Base-by-base conservation (phyloP, 2,113 vertebrate species). In the Indicator maculatus region DNA sequence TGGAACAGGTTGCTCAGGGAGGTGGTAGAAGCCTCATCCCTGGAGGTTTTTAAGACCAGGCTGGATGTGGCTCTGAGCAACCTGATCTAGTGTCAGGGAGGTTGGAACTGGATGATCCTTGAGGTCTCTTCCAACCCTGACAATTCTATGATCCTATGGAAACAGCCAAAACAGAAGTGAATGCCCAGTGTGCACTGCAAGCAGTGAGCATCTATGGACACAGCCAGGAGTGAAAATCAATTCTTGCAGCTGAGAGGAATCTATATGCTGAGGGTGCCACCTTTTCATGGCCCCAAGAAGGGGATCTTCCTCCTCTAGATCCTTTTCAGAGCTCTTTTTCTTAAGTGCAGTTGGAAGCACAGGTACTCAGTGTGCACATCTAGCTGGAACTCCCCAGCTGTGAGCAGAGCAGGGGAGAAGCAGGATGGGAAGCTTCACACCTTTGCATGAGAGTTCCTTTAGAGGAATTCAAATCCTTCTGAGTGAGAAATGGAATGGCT, bases 131-230 rank as follows among this genome's bases (percentile, higher is more conserved):
- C 41, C 41, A 44, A 44, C 41, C 41, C 41, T 44, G 16, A 44
- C 41, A 44, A 16, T 44, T 44, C 41, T 44, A 41, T 41, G 41
- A 41, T 13, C 15, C 41, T 41, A 44, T 44, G 36, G 36, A 36
- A 79, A 11, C 0, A 59, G 30, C 24, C 39, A 23, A 21, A 12
- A 11, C 21, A 21, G 47, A 50, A 50, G 16, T 12, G 60, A 36
- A 9, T 1, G 1, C 9, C 16, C 66, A 39, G 5, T 4, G 19
- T 70, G 53, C 2, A 1, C 1, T 8, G 1, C 2, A 5, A 63
- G 11, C 59, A 53, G n/a, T 1, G 7, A 56, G 53, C 8, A 26
- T 19, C 30, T 52, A 50, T 52, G 63, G 50, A 8, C 74, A 30
- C 12, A 39, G 33, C 8, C 80, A 61, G 55, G 47, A 38, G 53